A percentile compares a stretch with the other conserved stretches of the same genome.
phyloP scores from a whole-genome alignment of 92 coral and sea anemone species.

The Paramuricea clavata region DNA sequence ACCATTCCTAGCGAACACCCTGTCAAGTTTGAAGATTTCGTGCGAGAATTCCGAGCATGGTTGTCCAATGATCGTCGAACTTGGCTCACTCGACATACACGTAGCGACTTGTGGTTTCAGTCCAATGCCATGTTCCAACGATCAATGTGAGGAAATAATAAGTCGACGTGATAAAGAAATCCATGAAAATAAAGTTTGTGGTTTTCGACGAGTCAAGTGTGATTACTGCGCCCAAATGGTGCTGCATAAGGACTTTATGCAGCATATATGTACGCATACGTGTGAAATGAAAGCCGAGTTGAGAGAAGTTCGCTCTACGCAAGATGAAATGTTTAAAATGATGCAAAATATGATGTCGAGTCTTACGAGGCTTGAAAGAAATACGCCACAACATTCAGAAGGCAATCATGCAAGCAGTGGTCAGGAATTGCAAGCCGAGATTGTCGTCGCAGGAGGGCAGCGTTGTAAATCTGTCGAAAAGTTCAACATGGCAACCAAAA shows the following conservation, averaged over 20 bases:
- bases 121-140: conserved; percentile 62
- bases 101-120: conserved; percentile 41
- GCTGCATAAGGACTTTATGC: background rate
- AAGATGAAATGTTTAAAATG: background rate
- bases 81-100: conserved; percentile 57
- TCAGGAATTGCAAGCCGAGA: conserved; percentile 12
- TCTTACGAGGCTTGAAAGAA: conserved; percentile 62
- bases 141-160: conserved; percentile 51
- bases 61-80: conserved; percentile 54
- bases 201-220: background rate
- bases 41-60: conserved; percentile 22
- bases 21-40: background rate
- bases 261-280: background rate
- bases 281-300: background rate
- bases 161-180: conserved; percentile 45
- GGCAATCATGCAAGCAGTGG: conserved; percentile 57
- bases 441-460: conserved; percentile 19
- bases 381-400: conserved; percentile 46
- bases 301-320: conserved; percentile 2
- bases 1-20: background rate
- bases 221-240: background rate
- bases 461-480: background rate
- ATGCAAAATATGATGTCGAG: background rate
- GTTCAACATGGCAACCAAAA: conserved; percentile 5
- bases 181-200: conserved; percentile 49